Conservation (phyloP, 30 jellyfish, hydroid and myxozoan genomes). For the Clytia hemisphaerica region DNA sequence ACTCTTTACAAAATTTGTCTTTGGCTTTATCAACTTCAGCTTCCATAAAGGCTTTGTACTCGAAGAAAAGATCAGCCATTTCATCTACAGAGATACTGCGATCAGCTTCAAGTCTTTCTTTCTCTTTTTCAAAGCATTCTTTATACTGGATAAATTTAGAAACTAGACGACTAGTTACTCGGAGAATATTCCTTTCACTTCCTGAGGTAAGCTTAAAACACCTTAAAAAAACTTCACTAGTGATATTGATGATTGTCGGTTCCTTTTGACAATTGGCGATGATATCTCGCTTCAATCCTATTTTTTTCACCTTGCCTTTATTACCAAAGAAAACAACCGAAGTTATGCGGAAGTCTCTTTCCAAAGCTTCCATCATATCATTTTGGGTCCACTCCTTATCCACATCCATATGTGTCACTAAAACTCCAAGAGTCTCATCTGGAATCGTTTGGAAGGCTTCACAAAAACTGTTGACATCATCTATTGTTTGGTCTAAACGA, state of each 20-base stretch:
- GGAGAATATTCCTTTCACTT: too few relatives aligned
- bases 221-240: background rate
- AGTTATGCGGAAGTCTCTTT: background rate
- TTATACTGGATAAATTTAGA: background rate
- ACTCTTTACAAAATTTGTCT: too few relatives aligned
- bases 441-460: background rate
- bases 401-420: background rate
- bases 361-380: background rate
- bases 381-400: background rate
- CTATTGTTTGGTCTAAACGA: background rate
- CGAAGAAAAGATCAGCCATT: background rate
- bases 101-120: background rate
- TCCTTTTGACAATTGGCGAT: too few relatives aligned
- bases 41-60: background rate
- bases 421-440: background rate
- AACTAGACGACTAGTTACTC: background rate
- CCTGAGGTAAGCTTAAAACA: too few relatives aligned
- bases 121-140: too few relatives aligned
- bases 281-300: too few relatives aligned
- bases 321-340: background rate
- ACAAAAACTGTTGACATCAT: background rate
- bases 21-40: background rate
- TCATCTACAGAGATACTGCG: background rate
- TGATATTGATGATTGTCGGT: too few relatives aligned
- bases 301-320: background rate